A percentile compares a stretch with the other conserved stretches of the same genome.
Evolutionary conservation across 1,140 invertebrate species (phyloP).

Genomic region (Nautilus pompilius): DNA sequence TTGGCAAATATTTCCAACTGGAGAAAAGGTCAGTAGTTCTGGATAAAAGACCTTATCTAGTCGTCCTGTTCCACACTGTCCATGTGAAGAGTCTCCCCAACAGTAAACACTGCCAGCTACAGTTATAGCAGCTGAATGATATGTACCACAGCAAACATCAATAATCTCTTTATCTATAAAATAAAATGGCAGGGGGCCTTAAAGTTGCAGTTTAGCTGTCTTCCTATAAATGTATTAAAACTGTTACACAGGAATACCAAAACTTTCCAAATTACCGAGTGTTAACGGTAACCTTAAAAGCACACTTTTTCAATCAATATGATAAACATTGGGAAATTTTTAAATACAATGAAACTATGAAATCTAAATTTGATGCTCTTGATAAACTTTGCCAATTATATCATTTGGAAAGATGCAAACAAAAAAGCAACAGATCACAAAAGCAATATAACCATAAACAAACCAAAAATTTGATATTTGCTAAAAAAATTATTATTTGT

Average conservation of each 20-base stretch:
- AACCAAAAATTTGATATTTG: too few species aligned
- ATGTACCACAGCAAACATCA: slow-evolving; percentile 40
- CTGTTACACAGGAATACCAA: not conserved
- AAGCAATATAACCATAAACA: too few species aligned
- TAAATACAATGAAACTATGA: not conserved
- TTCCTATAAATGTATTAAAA: not conserved
- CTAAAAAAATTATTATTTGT: too few species aligned
- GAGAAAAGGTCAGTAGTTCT: slow-evolving; percentile 21
- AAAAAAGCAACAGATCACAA: too few species aligned
- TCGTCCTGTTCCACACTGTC: slow-evolving; percentile 42
- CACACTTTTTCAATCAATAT: not conserved
- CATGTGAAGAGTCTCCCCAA: slow-evolving; percentile 45
- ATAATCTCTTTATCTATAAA: slow-evolving; percentile 32
- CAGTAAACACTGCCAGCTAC: slow-evolving; percentile 36
- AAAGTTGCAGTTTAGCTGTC: not conserved
- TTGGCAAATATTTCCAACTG: slow-evolving; percentile 24
- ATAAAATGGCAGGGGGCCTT: not conserved
- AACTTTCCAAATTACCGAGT: not conserved
- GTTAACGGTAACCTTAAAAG: not conserved
- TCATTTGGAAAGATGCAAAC: too few species aligned
- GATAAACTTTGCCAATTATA: too few species aligned
- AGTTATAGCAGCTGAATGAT: slow-evolving; percentile 45
- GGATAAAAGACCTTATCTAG: slow-evolving; percentile 29
- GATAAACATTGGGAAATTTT: not conserved
- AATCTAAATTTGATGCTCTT: too few species aligned